These are phyloP conservation scores for Rhopalosiphum padi DNA, from an alignment of 1,140 invertebrate genomes.

Conservation along the genomic window DNA sequence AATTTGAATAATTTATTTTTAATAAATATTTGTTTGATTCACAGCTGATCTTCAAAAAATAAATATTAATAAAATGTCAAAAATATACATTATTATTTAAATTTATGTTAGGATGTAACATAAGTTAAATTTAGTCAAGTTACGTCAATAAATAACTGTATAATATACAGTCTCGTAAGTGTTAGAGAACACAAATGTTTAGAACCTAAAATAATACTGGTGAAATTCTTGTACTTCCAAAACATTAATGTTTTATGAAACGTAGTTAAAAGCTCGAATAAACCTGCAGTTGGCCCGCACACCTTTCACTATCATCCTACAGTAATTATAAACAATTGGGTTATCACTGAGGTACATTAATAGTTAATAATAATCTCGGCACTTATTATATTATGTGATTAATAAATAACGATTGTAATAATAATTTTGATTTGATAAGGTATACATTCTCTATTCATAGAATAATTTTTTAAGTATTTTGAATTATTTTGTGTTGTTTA, in stretches of 20 bases:
- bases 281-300: neutral
- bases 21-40: neutral
- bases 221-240: neutral
- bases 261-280: neutral
- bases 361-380: neutral
- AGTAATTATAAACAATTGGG: neutral
- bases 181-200: neutral
- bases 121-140: neutral
- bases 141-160: neutral
- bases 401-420: neutral
- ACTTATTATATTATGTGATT: neutral
- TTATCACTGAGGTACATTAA: neutral
- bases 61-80: neutral
- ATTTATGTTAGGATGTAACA: neutral
- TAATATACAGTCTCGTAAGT: neutral
- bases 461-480: no score
- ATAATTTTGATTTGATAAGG: neutral
- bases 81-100: neutral
- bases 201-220: neutral
- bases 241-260: neutral
- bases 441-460: neutral
- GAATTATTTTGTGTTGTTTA: no score
- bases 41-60: neutral
- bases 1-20: neutral
- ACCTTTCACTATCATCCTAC: neutral